Evolutionary conservation across 2,113 vertebrate species (phyloP).

Genomic region (Phalacrocorax aristotelis): DNA sequence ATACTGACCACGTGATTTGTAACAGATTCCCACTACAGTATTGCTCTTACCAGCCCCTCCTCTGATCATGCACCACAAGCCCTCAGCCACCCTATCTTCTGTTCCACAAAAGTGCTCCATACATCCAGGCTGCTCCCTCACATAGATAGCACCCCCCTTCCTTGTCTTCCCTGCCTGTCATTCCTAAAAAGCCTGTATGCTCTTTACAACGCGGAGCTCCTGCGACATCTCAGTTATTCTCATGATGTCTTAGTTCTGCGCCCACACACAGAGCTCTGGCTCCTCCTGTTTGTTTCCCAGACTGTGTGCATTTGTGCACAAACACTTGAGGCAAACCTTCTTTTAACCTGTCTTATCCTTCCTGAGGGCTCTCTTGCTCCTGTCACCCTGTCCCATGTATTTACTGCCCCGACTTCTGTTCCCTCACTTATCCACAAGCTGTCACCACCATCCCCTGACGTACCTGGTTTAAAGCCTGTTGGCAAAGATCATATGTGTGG

Average conservation of each 20-base stretch:
- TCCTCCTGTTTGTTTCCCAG: not conserved
- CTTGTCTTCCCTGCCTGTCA: not conserved
- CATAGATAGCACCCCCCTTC: not conserved
- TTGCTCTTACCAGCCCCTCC: not conserved
- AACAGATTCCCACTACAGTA: not conserved
- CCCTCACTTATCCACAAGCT: constrained; percentile 48
- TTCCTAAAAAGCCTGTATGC: not conserved
- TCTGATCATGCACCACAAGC: not conserved
- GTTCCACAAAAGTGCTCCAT: not conserved
- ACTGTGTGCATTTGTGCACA: not conserved
- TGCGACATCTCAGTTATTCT: not conserved
- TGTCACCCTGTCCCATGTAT: constrained; percentile 43
- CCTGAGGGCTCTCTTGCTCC: constrained; percentile 31
- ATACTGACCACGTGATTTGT: not conserved
- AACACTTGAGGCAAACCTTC: constrained; percentile 29
- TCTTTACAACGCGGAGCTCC: not conserved
- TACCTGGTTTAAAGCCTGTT: constrained; percentile 64
- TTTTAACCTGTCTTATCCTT: constrained; percentile 25
- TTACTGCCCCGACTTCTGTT: constrained; percentile 8
- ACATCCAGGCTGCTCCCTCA: not conserved
- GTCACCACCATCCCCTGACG: constrained; percentile 35
- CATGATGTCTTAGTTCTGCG: not conserved
- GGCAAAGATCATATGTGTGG: constrained; percentile 67
- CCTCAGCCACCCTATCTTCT: not conserved
- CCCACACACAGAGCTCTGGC: not conserved